These are phyloP conservation scores for Neomorphus geoffroyi DNA, from an alignment of 2,797 vertebrate species.

Conservation along the genomic window DNA sequence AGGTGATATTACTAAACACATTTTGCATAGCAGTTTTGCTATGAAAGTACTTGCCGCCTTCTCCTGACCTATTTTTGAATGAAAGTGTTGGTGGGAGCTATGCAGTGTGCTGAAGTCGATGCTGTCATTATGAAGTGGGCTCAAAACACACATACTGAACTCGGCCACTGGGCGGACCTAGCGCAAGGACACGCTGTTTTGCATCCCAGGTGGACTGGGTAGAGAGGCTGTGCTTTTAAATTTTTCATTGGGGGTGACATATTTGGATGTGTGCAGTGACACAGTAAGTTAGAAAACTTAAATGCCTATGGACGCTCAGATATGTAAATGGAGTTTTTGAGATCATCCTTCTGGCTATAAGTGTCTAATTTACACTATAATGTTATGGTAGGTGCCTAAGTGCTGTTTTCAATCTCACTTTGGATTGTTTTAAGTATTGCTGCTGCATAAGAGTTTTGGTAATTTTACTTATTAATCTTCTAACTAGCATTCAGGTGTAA, in stretches of 20 bases:
- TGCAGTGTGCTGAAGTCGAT: neutral
- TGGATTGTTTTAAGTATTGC: neutral
- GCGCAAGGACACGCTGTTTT: neutral
- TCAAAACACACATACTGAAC: neutral
- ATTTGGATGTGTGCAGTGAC: neutral
- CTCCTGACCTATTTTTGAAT: slow-evolving; percentile 33
- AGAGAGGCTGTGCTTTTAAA: neutral
- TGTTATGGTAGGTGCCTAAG: neutral
- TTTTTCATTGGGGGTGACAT: neutral
- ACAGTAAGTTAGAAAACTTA: neutral
- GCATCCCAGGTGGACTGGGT: neutral
- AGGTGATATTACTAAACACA: slow-evolving; percentile 47
- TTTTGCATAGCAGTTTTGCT: slow-evolving; percentile 47
- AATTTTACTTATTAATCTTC: neutral
- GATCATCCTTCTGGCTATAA: neutral
- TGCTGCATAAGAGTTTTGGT: neutral
- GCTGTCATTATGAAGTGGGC: neutral
- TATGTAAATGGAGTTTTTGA: neutral
- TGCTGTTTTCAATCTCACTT: neutral
- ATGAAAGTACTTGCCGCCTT: slow-evolving; percentile 57
- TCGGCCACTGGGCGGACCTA: neutral
- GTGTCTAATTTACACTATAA: neutral
- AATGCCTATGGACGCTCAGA: neutral
- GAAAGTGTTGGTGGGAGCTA: neutral
- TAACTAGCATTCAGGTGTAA: neutral